Percentiles rank a stretch among this genome's conserved stretches.
These are phyloP conservation scores for Pachymerium ferrugineum DNA, from an alignment of 2,888 invertebrate species.

Conservation along the genomic window DNA sequence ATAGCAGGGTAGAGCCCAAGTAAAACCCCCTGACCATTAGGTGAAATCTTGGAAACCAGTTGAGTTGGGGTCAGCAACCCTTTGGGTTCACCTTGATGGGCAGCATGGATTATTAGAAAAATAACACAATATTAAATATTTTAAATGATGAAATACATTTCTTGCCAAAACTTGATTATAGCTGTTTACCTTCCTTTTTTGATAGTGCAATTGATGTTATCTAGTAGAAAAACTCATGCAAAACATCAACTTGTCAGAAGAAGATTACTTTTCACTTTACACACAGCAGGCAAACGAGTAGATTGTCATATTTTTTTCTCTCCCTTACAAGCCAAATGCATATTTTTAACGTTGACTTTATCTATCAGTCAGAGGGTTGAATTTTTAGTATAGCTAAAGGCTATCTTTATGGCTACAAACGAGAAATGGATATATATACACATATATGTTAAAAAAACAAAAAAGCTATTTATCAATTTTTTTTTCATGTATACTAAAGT, in stretches of 20 bases:
- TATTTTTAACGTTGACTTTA: neutral
- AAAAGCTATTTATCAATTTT: neutral
- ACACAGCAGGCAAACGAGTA: constrained; percentile 4
- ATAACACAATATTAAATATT: no score
- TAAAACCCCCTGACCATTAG: no score
- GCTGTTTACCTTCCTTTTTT: neutral
- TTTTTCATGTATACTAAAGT: neutral
- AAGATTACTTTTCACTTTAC: constrained; percentile 1
- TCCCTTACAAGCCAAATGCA: neutral
- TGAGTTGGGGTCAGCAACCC: neutral
- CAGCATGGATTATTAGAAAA: neutral
- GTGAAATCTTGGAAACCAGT: constrained; percentile 2
- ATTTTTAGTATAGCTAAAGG: neutral
- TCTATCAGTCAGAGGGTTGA: neutral
- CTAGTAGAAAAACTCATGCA: neutral
- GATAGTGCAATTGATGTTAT: neutral
- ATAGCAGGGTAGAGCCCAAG: neutral
- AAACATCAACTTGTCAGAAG: constrained; percentile 4
- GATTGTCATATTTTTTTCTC: constrained; percentile 1
- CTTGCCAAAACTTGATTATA: neutral
- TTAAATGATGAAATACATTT: no score
- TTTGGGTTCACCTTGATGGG: neutral
- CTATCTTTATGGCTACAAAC: neutral
- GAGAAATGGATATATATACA: no score
- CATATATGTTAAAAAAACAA: neutral